A percentile compares a stretch with the other conserved stretches of the same genome.
These are phyloP conservation scores for Pogonus chalceus DNA, from an alignment of 1,140 invertebrate species.

Conservation along the genomic window DNA sequence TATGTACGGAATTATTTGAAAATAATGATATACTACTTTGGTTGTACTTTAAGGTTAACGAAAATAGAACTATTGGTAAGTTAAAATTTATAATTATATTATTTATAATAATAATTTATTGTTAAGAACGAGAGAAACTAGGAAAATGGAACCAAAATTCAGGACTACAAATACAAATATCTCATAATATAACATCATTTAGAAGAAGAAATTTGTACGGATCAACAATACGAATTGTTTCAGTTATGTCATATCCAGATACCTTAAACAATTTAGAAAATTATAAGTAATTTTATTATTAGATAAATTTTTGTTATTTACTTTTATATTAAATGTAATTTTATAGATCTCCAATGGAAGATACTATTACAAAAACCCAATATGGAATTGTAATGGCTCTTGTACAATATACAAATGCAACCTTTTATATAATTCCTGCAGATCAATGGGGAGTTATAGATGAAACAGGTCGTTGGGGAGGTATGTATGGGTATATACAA, in stretches of 20 bases:
- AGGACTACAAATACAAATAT: neutral
- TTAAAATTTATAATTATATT: slow-evolving; percentile 10
- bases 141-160: slow-evolving; percentile 3
- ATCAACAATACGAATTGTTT: neutral
- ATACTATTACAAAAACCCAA: slow-evolving; percentile 9
- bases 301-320: neutral
- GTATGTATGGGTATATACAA: neutral
- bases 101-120: neutral
- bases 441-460: neutral
- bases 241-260: neutral
- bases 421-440: neutral
- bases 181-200: neutral
- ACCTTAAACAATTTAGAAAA: neutral
- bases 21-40: neutral
- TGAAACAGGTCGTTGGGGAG: neutral
- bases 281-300: neutral
- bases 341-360: slow-evolving; percentile 9
- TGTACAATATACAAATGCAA: slow-evolving; percentile 11
- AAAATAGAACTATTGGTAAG: neutral
- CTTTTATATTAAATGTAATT: neutral
- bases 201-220: neutral
- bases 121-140: neutral
- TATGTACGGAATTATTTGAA: neutral
- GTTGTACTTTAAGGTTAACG: neutral
- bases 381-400: neutral